Evolutionary conservation across 1,140 invertebrate genomes (phyloP), one percentile per base, ranked within the genome.

Genomic region (Drosophila jambulina): DNA sequence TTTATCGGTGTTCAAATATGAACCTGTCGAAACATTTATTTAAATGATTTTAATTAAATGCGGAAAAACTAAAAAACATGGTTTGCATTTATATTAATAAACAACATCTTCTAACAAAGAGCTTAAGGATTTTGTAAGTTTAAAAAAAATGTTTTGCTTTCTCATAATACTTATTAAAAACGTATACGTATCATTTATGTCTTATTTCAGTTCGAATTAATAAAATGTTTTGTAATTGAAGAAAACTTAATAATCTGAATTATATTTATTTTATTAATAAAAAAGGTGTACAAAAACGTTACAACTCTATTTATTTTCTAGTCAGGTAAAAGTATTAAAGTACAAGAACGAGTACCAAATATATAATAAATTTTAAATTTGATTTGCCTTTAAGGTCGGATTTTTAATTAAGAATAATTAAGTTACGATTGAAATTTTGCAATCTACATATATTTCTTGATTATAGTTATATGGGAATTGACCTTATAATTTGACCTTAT

Each of bases 1-100:
- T 59, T n/a, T 54, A 54, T 38, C 34, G 51, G 29, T 34, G 13
- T 21, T 34, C 49, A 21, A 53, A 34, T 53, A 15, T 17, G 19
- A 34, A 53, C 49, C 29, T 21, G 49, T 32, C 29, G 27, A 19
- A 53, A 21, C n/a, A 34, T 53, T 32, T 51, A 54, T 17, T 15
- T 54, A 3, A 54, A 21, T 23, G 17, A 56, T 23, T 56, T 36
- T 12, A 56, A 23, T 56, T 23, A 17, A 17, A 34, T 34, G 19
- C 7, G 45, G 8, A 23, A 45, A 21, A 15, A 15, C 0, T 15
- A 23, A 8, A 3, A 7, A 23, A 3, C 3, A 23, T 3, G 4
- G 21, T 0, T 23, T 23, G 3, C 0, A 13, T 19, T 42, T 19
- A 10, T 10, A 19, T 10, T n/a, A 10, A 19, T 19, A 19, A 38